A percentile compares a stretch with the other conserved stretches of the same genome.
Conservation (phyloP, 2,113 vertebrate genomes). For the Heterochromis multidens region DNA sequence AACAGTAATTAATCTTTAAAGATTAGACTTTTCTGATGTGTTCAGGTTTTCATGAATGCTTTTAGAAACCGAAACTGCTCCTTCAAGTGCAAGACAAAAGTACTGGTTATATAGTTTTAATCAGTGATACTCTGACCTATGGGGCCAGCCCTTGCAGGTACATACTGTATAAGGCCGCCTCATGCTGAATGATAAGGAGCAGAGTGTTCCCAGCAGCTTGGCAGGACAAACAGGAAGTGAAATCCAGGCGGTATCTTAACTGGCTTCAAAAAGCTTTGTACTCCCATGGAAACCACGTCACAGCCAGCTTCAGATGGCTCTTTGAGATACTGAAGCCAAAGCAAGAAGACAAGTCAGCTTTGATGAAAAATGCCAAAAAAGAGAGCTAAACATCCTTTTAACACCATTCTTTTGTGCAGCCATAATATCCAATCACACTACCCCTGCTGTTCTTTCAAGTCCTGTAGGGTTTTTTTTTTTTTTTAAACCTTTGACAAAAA, state of each 20-base stretch:
- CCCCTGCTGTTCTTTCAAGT: neutral
- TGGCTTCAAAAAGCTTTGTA: constrained; percentile 3
- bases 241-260: neutral
- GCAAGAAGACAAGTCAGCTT: neutral
- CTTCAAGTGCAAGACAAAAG: neutral
- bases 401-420: neutral
- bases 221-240: neutral
- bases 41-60: neutral
- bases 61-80: neutral
- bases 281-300: neutral
- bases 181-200: neutral
- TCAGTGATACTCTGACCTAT: neutral
- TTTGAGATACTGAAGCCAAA: neutral
- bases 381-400: neutral
- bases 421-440: neutral
- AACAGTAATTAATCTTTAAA: neutral
- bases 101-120: neutral
- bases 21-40: neutral
- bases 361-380: neutral
- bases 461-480: neutral
- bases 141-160: neutral
- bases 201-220: neutral
- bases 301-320: neutral
- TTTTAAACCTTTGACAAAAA: neutral
- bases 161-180: neutral